Conservation (phyloP, 2,888 invertebrate genomes). For the Pediacus dermestoides region DNA sequence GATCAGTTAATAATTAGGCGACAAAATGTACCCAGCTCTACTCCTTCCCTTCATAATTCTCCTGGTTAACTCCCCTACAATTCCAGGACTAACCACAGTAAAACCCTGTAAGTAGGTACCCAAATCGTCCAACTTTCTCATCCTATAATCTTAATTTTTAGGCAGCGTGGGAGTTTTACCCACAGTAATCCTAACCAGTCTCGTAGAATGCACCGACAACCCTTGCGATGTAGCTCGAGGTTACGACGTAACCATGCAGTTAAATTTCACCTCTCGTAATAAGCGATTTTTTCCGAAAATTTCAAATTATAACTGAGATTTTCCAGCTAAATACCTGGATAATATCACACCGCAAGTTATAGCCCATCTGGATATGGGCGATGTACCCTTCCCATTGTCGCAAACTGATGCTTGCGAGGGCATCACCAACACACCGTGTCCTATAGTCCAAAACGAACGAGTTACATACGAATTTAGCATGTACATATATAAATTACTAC, state of each 20-base stretch:
- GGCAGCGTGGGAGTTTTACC: too few relatives aligned
- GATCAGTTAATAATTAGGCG: too few relatives aligned
- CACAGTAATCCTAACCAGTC: too few relatives aligned
- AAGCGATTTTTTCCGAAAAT: too few relatives aligned
- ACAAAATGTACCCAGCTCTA: too few relatives aligned
- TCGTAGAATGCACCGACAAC: neutral
- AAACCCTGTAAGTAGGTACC: too few relatives aligned
- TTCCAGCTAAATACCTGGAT: constrained; percentile 28
- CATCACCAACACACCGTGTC: constrained; percentile 27
- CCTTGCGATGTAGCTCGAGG: constrained; percentile 7
- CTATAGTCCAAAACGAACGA: constrained; percentile 23
- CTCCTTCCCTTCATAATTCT: too few relatives aligned
- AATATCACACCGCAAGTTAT: constrained; percentile 20
- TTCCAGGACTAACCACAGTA: too few relatives aligned
- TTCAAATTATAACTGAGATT: neutral
- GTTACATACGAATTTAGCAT: constrained; percentile 23
- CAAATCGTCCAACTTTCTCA: too few relatives aligned
- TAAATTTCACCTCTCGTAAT: constrained; percentile 8
- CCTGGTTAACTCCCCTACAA: too few relatives aligned
- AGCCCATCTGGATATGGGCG: constrained; percentile 18
- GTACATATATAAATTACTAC: constrained; percentile 20
- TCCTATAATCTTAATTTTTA: too few relatives aligned
- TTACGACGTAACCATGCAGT: constrained; percentile 2
- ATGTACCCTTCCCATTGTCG: constrained; percentile 20
- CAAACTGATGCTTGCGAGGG: constrained; percentile 29